Conservation (phyloP, 2,113 vertebrate species). For the Cyanoramphus novaezelandiae region DNA sequence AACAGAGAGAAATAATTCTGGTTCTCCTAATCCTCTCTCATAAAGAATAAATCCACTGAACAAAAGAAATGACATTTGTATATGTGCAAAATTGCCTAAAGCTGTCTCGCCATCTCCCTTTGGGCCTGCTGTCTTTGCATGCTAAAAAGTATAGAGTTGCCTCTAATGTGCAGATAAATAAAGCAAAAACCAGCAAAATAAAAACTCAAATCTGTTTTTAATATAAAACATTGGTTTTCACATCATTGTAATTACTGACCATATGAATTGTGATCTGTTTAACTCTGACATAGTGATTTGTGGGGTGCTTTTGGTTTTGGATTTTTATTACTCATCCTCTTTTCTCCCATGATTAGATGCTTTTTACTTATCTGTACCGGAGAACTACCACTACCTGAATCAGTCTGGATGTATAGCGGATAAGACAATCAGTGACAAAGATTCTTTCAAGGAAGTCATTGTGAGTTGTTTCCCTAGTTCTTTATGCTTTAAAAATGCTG, state of each 20-base stretch:
- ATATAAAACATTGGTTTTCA: background rate
- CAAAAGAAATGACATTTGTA: background rate
- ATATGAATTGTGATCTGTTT: background rate
- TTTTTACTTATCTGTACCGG: conserved; percentile 84
- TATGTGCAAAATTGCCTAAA: conserved; percentile 9
- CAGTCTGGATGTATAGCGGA: conserved; percentile 84
- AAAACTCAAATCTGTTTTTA: background rate
- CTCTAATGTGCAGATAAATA: background rate
- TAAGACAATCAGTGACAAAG: conserved; percentile 86
- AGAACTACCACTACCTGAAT: conserved; percentile 93
- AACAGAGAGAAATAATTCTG: conserved; percentile 14
- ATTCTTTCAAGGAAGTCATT: conserved; percentile 90
- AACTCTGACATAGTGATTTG: background rate
- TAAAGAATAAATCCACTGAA: conserved; percentile 27
- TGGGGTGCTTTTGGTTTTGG: background rate
- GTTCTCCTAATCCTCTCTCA: background rate
- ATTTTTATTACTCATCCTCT: background rate
- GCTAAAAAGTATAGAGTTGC: background rate
- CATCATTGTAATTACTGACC: background rate
- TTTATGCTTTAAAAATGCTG: background rate
- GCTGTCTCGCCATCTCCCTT: background rate
- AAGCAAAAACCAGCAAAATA: background rate
- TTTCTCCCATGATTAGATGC: conserved; percentile 79
- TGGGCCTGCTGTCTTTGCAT: background rate
- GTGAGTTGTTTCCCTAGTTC: conserved; percentile 72